Evolutionary conservation across 2,888 invertebrate genomes (phyloP).

Genomic region (Pandemis corylana): DNA sequence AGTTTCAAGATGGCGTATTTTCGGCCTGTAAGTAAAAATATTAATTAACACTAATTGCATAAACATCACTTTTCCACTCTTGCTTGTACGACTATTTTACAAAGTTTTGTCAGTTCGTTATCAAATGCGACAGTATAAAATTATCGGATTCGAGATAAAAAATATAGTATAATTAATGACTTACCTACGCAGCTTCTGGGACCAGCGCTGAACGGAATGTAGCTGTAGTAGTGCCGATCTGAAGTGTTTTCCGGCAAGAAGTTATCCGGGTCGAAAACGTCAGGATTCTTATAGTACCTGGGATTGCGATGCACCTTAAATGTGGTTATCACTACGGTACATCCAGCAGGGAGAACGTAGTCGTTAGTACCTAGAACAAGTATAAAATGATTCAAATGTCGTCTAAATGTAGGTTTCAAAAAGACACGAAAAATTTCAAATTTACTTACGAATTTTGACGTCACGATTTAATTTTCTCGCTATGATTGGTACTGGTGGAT

Average conservation of each 20-base stretch:
- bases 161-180: conserved; percentile 50
- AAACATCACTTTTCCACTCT: background rate
- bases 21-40: conserved; percentile 80
- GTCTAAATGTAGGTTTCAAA: background rate
- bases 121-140: too few relatives aligned
- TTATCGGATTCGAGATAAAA: background rate
- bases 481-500: conserved; percentile 92
- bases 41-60: background rate
- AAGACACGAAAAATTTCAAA: background rate
- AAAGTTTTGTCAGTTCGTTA: background rate
- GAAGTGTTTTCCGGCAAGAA: conserved; percentile 91
- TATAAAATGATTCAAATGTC: background rate
- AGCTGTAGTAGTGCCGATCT: conserved; percentile 91
- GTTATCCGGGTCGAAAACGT: conserved; percentile 91
- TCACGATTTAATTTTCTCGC: conserved; percentile 89
- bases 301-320: conserved; percentile 88
- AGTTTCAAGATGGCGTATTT: conserved; percentile 92
- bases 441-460: conserved; percentile 85
- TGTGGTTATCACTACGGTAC: conserved; percentile 88
- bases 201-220: conserved; percentile 92
- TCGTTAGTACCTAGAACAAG: conserved; percentile 84
- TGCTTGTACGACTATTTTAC: background rate
- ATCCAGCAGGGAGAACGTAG: conserved; percentile 88
- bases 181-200: conserved; percentile 91
- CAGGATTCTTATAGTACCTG: conserved; percentile 88